phyloP scores from a whole-genome alignment of 2,888 invertebrate genomes.

The Nesidiocoris tenuis region DNA sequence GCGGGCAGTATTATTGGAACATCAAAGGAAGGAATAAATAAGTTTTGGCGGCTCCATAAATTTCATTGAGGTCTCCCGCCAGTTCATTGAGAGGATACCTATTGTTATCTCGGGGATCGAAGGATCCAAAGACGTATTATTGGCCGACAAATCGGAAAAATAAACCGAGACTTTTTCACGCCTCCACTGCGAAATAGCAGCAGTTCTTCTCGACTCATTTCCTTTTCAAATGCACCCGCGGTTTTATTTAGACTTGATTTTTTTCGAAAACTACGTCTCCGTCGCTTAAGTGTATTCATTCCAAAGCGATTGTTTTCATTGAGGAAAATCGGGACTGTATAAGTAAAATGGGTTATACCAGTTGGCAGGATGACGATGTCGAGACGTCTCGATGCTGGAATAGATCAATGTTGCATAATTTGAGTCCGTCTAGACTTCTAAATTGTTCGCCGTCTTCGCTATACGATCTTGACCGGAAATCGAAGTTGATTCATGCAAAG shows the following conservation, averaged over 20 bases:
- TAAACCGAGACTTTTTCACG: not conserved
- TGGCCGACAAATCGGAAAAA: not conserved
- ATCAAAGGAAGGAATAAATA: not conserved
- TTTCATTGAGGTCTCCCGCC: not conserved
- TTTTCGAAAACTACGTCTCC: not conserved
- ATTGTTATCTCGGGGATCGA: not conserved
- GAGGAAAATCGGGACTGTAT: not conserved
- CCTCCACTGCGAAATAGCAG: not conserved
- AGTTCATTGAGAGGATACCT: not conserved
- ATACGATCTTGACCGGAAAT: no score
- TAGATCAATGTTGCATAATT: not conserved
- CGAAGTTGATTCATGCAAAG: no score
- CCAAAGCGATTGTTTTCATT: not conserved
- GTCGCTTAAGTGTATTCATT: not conserved
- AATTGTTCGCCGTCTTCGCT: no score
- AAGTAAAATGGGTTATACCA: not conserved
- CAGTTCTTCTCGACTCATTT: not conserved
- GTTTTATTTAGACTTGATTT: not conserved
- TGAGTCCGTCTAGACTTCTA: not conserved
- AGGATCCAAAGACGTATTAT: not conserved
- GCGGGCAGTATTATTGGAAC: not conserved
- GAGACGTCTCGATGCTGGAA: not conserved
- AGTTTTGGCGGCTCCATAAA: not conserved
- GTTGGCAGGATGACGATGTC: not conserved
- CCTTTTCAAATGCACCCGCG: not conserved